Evolutionary conservation across 2,113 vertebrate species (phyloP), one percentile per base, ranked within the genome.

Genomic region (Chelonoidis abingdonii): DNA sequence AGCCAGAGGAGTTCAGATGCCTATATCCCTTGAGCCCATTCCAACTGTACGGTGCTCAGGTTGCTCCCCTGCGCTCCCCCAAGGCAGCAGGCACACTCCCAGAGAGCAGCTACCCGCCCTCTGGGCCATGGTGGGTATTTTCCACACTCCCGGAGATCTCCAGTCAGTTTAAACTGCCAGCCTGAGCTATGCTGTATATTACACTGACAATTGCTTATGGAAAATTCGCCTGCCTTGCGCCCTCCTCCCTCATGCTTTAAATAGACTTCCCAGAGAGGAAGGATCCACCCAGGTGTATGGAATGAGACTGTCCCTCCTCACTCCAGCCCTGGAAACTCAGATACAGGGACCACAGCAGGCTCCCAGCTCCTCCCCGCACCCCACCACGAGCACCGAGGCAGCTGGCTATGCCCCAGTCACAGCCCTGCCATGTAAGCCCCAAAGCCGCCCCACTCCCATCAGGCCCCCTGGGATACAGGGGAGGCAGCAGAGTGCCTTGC

Each of bases 151-250:
- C 95, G 1, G 19, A 97, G 96, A 97, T 95, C 96, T 95, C 92
- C 8, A 1, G 95, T 95, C 95, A 86, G 85, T 90, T 86, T 93
- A 92, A 97, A 90, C 89, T 94, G 92, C 94, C 95, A 96, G 93
- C 81, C 87, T 0, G 5, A 96, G 95, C 59, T 3, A 96, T 0
- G 3, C 84, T 95, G 85, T 80, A 96, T 94, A 97, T 97, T 94
- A 97, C 92, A 94, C 93, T 94, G 94, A 96, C 95, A 97, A 96
- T 95, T 96, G 95, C 94, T 97, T 91, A 95, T 92, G 95, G 97
- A 97, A 97, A 97, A 97, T 95, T 96, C 94, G 95, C 89, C 93
- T 95, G 92, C 44, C 92, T 93, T 79, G 82, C 83, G 89, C 56
- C 44, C 59, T 80, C 94, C 91, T 90, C 95, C 93, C 89, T 17